Conservation (phyloP, 2,888 invertebrate species). For the Stenchaetothrips biformis region DNA sequence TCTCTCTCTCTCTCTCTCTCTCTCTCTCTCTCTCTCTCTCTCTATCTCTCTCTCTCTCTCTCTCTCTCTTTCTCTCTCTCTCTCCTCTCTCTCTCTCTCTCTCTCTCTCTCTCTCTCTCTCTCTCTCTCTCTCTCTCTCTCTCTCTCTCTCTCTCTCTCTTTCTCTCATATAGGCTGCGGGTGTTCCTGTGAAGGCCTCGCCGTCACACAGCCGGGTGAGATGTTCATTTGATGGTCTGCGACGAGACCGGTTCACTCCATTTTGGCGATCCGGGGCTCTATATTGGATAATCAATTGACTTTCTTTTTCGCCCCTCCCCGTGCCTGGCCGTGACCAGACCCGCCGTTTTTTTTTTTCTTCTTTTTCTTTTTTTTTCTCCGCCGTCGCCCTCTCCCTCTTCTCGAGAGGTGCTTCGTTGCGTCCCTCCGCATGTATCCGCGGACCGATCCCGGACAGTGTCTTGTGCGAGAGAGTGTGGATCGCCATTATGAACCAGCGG, state of each 20-base stretch:
- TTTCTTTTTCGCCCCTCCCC: background rate
- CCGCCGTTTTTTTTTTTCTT: background rate
- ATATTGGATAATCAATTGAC: constrained; percentile 24
- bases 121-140: background rate
- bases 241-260: constrained; percentile 18
- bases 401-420: too few species aligned
- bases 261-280: constrained; percentile 10
- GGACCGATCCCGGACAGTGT: too few species aligned
- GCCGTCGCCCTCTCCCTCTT: too few species aligned
- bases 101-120: background rate
- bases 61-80: background rate
- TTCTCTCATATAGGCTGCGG: background rate
- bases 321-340: background rate
- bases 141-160: background rate
- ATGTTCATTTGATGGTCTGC: constrained; percentile 16
- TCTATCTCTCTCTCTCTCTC: too few species aligned
- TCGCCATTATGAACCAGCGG: too few species aligned
- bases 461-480: too few species aligned
- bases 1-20: too few species aligned
- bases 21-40: too few species aligned
- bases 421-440: too few species aligned
- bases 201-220: background rate
- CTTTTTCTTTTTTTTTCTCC: too few species aligned
- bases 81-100: background rate
- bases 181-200: background rate